These are phyloP conservation scores for Nesoenas mayeri DNA, from an alignment of 2,113 vertebrate genomes.

Conservation along the genomic window DNA sequence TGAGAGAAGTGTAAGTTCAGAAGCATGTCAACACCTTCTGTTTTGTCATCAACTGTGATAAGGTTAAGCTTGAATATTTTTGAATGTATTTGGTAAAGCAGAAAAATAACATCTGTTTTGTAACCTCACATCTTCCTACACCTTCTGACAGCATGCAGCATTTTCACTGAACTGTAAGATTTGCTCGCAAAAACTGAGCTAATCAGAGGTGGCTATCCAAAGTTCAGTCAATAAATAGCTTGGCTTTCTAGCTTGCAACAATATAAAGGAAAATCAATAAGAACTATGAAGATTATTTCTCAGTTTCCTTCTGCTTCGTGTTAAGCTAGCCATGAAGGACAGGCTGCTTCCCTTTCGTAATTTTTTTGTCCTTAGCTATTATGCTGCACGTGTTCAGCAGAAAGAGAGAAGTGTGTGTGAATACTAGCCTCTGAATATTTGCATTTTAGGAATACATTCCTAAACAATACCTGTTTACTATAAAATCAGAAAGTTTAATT, in stretches of 20 bases:
- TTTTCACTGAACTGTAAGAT: conserved; percentile 44
- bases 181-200: conserved; percentile 59
- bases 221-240: conserved; percentile 73
- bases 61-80: conserved; percentile 55
- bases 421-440: neutral
- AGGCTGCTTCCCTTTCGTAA: conserved; percentile 3
- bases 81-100: conserved; percentile 40
- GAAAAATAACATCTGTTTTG: conserved; percentile 64
- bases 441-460: neutral
- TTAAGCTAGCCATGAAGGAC: conserved; percentile 40
- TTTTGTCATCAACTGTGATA: conserved; percentile 43
- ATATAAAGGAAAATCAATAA: conserved; percentile 69
- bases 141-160: conserved; percentile 38
- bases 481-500: neutral
- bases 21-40: conserved; percentile 51
- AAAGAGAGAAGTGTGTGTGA: neutral
- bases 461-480: neutral
- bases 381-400: neutral
- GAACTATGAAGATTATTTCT: conserved; percentile 60
- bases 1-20: neutral
- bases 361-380: neutral
- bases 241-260: conserved; percentile 57
- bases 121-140: conserved; percentile 65
- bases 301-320: conserved; percentile 9
- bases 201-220: conserved; percentile 67